Percentiles rank a stretch among this genome's conserved stretches.
Evolutionary conservation across 2,113 vertebrate genomes (phyloP).

Genomic region (Callocephalon fimbriatum): DNA sequence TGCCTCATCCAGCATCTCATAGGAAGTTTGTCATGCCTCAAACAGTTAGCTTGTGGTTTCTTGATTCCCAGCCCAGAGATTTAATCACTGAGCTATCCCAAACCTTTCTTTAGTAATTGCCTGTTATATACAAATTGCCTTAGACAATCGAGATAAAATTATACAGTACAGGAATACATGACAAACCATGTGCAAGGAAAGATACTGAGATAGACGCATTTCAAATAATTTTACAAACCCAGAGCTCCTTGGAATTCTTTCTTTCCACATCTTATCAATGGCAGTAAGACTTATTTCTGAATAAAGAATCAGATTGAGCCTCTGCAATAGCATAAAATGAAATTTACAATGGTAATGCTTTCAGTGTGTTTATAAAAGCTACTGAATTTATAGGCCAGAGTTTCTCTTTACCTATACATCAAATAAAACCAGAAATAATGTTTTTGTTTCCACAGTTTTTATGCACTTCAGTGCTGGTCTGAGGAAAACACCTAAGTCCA

Average conservation of each 20-base stretch:
- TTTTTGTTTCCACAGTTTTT: background rate
- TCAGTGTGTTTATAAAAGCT: background rate
- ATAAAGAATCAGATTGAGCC: background rate
- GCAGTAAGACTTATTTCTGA: background rate
- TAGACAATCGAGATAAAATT: background rate
- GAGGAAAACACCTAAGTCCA: background rate
- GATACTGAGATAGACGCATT: background rate
- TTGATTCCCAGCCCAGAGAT: background rate
- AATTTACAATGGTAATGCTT: background rate
- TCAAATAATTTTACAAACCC: background rate
- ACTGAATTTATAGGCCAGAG: background rate
- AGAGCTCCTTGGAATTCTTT: accelerated
- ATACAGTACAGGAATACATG: background rate
- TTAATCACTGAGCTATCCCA: background rate
- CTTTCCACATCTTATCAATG: background rate
- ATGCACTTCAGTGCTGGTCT: background rate
- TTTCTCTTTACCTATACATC: background rate
- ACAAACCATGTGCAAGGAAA: background rate
- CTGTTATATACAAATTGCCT: background rate
- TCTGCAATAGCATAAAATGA: background rate
- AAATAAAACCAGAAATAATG: background rate
- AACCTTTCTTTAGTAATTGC: background rate
- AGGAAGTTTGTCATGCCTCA: background rate
- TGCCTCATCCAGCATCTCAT: background rate
- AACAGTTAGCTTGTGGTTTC: background rate